Evolutionary conservation across 2,113 vertebrate species (phyloP).

Genomic region (Cygnus buccinator): DNA sequence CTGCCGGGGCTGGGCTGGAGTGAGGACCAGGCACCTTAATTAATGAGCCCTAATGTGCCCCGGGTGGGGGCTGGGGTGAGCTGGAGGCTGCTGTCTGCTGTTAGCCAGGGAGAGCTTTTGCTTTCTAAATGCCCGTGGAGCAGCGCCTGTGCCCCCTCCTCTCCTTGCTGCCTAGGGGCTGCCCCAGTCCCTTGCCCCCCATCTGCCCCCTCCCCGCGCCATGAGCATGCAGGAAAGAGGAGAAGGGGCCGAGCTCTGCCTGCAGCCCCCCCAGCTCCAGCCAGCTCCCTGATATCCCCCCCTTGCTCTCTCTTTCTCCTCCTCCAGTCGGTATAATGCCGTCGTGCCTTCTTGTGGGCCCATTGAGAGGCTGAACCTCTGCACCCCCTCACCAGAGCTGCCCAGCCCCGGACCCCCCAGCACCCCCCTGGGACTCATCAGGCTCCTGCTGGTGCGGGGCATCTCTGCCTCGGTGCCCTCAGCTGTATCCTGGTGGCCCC

Average conservation of each 20-base stretch:
- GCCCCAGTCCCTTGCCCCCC: not conserved
- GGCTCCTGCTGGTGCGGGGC: constrained; percentile 74
- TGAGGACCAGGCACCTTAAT: not conserved
- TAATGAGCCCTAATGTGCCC: not conserved
- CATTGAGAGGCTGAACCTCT: constrained; percentile 76
- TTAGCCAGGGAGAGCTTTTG: too few relatives aligned
- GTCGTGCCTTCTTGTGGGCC: constrained; percentile 83
- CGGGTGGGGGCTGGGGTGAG: not conserved
- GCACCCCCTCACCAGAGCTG: not conserved
- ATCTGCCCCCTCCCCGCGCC: accelerated
- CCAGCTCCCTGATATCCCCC: accelerated
- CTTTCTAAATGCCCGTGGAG: not conserved
- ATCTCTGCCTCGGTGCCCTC: constrained; percentile 61
- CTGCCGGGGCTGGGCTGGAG: not conserved
- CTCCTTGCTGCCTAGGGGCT: not conserved
- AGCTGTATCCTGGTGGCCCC: not conserved
- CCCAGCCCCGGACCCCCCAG: not conserved
- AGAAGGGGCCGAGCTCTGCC: not conserved
- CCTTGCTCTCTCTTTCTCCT: not conserved
- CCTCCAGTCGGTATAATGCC: constrained; percentile 79
- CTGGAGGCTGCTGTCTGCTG: not conserved
- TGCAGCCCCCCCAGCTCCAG: accelerated
- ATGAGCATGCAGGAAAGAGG: not conserved
- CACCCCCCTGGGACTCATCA: constrained; percentile 65
- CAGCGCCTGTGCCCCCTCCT: accelerated